Evolutionary conservation across 2,113 vertebrate genomes (phyloP), one percentile per base, ranked within the genome.

Genomic region (Falco punctatus): DNA sequence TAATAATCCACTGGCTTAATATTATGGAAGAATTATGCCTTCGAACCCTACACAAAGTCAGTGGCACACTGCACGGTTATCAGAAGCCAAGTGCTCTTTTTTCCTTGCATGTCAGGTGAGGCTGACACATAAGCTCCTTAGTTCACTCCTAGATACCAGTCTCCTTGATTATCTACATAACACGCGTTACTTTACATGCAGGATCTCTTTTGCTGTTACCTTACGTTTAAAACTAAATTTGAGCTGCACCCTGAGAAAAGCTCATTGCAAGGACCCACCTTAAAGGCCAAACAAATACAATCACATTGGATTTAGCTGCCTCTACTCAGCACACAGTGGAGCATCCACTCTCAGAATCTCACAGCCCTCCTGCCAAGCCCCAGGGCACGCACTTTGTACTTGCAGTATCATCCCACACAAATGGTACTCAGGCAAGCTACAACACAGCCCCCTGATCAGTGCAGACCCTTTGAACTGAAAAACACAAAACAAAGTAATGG

Each of bases 81-180:
- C 49, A 77, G 54, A 57, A 93, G 32, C 7, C 69, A 42, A 65
- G 51, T 5, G 38, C 14, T 70, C 23, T 24, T 33, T 74, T 27
- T 40, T 81, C 23, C 15, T 49, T 4, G 0, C 2, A 0, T 3
- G 23, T 26, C 58, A 80, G 62, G 5, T 26, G 6, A 59, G 58
- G 48, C 55, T 48, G 62, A 54, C 71, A 95, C 44, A 51, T 1
- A 26, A 72, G 15, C 58, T 83, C n/a, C 58, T 69, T 3, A 42
- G 54, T 42, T 73, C 22, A 26, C 33, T 73, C 30, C 35, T 16
- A n/a, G 46, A 65, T 59, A 32, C 55, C 61, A 13, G 65, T 1
- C 28, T 52, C 54, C 57, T 22, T 23, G 5, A 42, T n/a, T 66
- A 38, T 8, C 38, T 6, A 9, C 38, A 7, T 1, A 33, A 14